Base-by-base conservation (phyloP, 1,140 invertebrate genomes). In the Holcopasites calliopsidis region DNA sequence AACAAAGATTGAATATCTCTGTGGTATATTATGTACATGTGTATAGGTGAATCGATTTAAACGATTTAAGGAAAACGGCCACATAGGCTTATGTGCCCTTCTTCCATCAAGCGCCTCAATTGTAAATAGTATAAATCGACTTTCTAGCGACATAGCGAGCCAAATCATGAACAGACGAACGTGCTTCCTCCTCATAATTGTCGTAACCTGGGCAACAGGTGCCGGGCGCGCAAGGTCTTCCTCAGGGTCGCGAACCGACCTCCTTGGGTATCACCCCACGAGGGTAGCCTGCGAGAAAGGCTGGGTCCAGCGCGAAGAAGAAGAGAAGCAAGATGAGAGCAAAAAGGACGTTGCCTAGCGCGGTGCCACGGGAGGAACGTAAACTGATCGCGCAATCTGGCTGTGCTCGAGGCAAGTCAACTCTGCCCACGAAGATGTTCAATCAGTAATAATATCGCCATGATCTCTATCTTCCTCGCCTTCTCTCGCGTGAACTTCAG, bases 341-440 rank as follows among this genome's bases (percentile, higher is more conserved):
- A 16, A 28, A 21, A 11, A 13, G 23, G 23, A 33, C 7, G 54
- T 33, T 44, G 52, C 52, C 40, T 83, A 80, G 81, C 80, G 66
- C 40, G 64, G 28, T 79, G 80, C 81, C 81, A 83, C 81, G 80
- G 76, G 70, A 60, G 71, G 73, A 83, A 79, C 80, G 81, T 83
- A 83, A 83, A 83, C 81, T 83, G 80, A 83, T 83, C 81, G 82
- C 62, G 77, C 82, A 83, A 83, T 83, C 82, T 79, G 80, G 70
- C 58, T 80, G 80, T 82, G 76, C 81, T 77, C 81, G 76, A 70
- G 61, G 81, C 82, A 76, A 84, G 82, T 84, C 82, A 84, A 84
- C 82, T 80, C 62, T n/a, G 60, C 74, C 82, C 82, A 80, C 82
- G 82, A 84, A 84, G 82, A 84, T 84, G 84, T 84, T 84, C 82